Conservation (phyloP, 1,140 invertebrate species). For the Bombus huntii region DNA sequence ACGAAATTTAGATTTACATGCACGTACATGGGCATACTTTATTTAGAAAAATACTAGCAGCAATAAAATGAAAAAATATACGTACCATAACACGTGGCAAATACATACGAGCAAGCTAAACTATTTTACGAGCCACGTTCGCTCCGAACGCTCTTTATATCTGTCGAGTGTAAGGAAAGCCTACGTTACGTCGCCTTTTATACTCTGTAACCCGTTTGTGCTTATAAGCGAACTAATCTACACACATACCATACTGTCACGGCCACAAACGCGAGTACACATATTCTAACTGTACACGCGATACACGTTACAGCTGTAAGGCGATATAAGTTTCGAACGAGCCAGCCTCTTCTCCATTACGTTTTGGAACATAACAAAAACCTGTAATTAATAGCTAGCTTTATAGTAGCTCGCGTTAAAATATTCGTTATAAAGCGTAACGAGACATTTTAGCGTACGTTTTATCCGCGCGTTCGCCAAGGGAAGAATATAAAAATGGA, state of each 20-base stretch:
- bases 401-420: not conserved
- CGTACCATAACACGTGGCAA: not conserved
- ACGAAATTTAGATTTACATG: not conserved
- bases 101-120: not conserved
- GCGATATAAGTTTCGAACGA: not conserved
- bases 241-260: not conserved
- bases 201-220: conserved; percentile 16
- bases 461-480: not conserved
- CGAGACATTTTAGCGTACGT: not conserved
- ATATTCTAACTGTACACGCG: not conserved
- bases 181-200: conserved; percentile 15
- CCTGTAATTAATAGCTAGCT: not conserved
- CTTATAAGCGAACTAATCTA: conserved; percentile 15
- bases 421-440: not conserved
- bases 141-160: conserved; percentile 22
- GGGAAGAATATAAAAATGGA: not conserved
- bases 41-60: not conserved
- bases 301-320: not conserved
- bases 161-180: conserved; percentile 17
- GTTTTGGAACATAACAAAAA: not conserved
- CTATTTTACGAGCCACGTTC: not conserved
- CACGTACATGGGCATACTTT: not conserved
- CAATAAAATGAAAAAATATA: not conserved
- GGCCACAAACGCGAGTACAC: not conserved
- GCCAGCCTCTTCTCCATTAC: not conserved